These are phyloP conservation scores for Hoplias malabaricus DNA, from an alignment of 2,113 vertebrate genomes.

Conservation along the genomic window DNA sequence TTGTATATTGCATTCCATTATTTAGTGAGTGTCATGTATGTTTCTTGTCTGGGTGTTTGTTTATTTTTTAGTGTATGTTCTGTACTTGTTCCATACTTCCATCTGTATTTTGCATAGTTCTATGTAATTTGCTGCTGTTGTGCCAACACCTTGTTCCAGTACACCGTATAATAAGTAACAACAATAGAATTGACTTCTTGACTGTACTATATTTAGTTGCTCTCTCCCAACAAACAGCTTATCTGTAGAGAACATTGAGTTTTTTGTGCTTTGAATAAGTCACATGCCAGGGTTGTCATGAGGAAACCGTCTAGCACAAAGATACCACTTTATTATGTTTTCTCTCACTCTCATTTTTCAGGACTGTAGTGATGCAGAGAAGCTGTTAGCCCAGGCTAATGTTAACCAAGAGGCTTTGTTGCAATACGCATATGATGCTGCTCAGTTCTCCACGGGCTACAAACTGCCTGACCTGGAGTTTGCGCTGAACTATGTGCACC, in stretches of 20 bases:
- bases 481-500: conserved; percentile 64
- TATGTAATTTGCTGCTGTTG: no score
- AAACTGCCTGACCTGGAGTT: conserved; percentile 79
- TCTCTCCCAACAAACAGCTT: no score
- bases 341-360: conserved; percentile 61
- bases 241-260: no score
- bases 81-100: no score
- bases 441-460: conserved; percentile 79
- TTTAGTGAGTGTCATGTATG: no score
- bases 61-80: no score
- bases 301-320: background rate
- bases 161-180: no score
- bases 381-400: conserved; percentile 76
- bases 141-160: no score
- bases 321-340: background rate
- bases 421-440: conserved; percentile 78
- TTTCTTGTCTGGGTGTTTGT: no score
- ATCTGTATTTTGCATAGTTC: no score
- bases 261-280: background rate
- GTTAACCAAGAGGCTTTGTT: conserved; percentile 75
- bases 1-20: no score
- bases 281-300: background rate
- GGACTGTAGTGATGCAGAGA: conserved; percentile 74
- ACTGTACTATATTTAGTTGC: background rate
- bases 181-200: background rate